phyloP scores from a whole-genome alignment of 2,113 vertebrate genomes.

The Hypocryptadius cinnamomeus region DNA sequence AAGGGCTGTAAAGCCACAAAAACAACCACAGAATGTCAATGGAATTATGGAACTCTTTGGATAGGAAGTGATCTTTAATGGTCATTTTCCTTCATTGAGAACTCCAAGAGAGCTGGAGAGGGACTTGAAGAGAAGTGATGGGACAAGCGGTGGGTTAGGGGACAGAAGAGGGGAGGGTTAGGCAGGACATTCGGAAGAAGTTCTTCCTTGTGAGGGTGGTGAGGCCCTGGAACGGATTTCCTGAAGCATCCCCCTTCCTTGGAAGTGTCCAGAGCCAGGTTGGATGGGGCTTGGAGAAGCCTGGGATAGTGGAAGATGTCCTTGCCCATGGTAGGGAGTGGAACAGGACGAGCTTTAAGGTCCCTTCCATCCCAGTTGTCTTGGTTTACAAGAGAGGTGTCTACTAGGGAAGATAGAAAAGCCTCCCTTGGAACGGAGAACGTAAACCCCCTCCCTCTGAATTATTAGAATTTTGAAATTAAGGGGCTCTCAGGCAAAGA shows the following conservation, averaged over 20 bases:
- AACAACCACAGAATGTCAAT: background rate
- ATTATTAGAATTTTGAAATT: background rate
- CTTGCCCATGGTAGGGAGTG: background rate
- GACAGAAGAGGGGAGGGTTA: background rate
- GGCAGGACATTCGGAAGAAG: background rate
- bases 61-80: background rate
- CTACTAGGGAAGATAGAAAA: background rate
- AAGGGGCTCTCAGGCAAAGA: background rate
- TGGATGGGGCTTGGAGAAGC: background rate
- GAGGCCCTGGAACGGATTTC: background rate
- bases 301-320: background rate
- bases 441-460: background rate
- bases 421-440: background rate
- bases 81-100: background rate
- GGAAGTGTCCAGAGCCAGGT: background rate
- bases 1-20: background rate
- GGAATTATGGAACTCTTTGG: background rate
- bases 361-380: background rate
- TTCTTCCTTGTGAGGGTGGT: background rate
- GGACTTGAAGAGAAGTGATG: background rate
- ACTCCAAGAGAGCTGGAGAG: background rate
- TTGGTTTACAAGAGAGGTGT: background rate
- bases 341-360: background rate
- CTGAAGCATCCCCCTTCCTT: background rate
- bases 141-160: background rate